A percentile compares a stretch with the other conserved stretches of the same genome.
Conservation (phyloP, 2,113 vertebrate genomes). For the Paraplagusia blochii region DNA sequence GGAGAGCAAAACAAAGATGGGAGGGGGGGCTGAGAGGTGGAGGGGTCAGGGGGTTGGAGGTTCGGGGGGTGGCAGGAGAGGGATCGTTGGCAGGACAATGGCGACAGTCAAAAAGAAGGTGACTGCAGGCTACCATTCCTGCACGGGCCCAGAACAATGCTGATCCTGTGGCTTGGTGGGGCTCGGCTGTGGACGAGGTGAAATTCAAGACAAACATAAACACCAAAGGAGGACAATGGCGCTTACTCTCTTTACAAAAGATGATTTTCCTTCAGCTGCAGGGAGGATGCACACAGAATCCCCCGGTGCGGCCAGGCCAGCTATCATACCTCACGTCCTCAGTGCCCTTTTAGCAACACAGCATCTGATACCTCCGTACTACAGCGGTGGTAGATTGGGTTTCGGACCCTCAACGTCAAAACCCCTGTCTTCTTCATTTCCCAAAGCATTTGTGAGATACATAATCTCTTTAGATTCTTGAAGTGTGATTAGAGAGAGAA, state of each 20-base stretch:
- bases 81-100: slow-evolving; percentile 49
- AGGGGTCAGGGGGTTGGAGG: slow-evolving; percentile 30
- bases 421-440: slow-evolving; percentile 49
- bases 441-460: slow-evolving; percentile 56
- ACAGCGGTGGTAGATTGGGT: slow-evolving; percentile 33
- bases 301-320: slow-evolving; percentile 3
- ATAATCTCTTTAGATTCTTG: slow-evolving; percentile 48
- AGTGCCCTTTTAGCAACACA: slow-evolving; percentile 31
- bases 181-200: slow-evolving; percentile 42
- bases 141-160: slow-evolving; percentile 67
- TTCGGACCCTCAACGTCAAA: slow-evolving; percentile 47
- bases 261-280: slow-evolving; percentile 59
- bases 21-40: slow-evolving; percentile 17
- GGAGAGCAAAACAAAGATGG: slow-evolving; percentile 57
- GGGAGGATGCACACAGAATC: slow-evolving; percentile 52
- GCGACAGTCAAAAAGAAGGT: slow-evolving; percentile 57
- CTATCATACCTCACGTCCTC: slow-evolving; percentile 43
- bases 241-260: slow-evolving; percentile 55
- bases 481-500: slow-evolving; percentile 39
- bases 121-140: slow-evolving; percentile 67
- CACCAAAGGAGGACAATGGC: slow-evolving; percentile 64
- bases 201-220: slow-evolving; percentile 69
- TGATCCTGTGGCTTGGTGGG: slow-evolving; percentile 58
- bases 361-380: slow-evolving; percentile 24
- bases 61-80: too few relatives aligned